These are phyloP conservation scores for Epirrhoe tristata DNA, from an alignment of 2,888 invertebrate genomes.

Conservation along the genomic window DNA sequence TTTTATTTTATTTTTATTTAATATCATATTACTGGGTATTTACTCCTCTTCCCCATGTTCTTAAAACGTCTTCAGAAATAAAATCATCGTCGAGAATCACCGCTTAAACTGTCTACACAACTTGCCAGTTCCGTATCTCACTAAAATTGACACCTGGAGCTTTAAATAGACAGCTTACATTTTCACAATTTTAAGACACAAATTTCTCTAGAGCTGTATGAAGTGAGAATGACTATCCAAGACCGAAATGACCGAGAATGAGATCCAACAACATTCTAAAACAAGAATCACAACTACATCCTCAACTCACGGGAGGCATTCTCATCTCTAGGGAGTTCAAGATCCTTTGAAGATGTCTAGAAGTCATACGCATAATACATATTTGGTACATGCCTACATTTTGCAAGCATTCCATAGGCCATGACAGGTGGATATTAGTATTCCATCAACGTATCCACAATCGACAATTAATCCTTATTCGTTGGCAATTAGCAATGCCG, in stretches of 20 bases:
- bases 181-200: background rate
- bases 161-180: background rate
- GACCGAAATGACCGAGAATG: no score
- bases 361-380: background rate
- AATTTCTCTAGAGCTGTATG: background rate
- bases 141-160: background rate
- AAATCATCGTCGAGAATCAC: background rate
- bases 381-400: background rate
- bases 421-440: slow-evolving; percentile 25
- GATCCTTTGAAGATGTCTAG: no score
- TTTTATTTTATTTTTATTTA: no score
- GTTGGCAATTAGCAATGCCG: slow-evolving; percentile 25
- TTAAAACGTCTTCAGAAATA: no score
- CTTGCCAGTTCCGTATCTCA: background rate
- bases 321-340: no score
- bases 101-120: background rate
- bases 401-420: background rate
- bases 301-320: no score
- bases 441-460: slow-evolving; percentile 26
- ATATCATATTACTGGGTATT: no score
- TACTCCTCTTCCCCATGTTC: no score
- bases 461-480: slow-evolving; percentile 35
- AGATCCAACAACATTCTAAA: no score
- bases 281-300: no score
- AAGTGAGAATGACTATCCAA: background rate